These are phyloP conservation scores for Eptesicus fuscus DNA, from an alignment of 2,113 vertebrate genomes.

Conservation along the genomic window DNA sequence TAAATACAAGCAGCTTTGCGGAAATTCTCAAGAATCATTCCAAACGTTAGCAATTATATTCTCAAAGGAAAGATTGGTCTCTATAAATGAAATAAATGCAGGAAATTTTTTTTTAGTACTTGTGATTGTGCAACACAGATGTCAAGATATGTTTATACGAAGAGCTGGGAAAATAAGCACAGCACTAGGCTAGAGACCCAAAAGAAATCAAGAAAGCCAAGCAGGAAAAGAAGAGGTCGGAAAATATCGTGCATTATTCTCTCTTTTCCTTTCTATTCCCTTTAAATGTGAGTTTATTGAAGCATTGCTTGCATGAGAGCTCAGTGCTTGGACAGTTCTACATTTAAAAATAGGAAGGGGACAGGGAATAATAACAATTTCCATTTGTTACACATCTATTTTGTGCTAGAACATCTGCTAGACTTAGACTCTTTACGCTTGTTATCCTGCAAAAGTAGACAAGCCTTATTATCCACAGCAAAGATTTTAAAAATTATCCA, in stretches of 20 bases:
- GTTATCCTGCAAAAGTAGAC: not conserved
- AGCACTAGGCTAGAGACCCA: not conserved
- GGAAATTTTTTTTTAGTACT: conserved; percentile 5
- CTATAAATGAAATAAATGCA: conserved; percentile 54
- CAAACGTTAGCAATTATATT: conserved; percentile 65
- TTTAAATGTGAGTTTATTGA: not conserved
- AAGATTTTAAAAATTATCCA: not conserved
- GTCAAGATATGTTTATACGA: conserved; percentile 56
- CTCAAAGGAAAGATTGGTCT: conserved; percentile 54
- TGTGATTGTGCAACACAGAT: conserved; percentile 40
- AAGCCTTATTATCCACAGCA: not conserved
- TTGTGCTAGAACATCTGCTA: conserved; percentile 27
- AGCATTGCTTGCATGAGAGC: not conserved
- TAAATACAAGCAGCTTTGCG: conserved; percentile 65
- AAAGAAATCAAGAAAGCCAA: conserved; percentile 11
- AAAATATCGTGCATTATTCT: not conserved
- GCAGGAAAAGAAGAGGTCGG: not conserved
- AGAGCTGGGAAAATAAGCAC: conserved; percentile 45
- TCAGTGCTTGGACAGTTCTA: not conserved
- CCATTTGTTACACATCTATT: conserved; percentile 20
- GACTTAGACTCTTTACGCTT: not conserved
- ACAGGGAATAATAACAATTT: not conserved
- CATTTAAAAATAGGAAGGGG: not conserved
- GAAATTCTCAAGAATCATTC: conserved; percentile 52
- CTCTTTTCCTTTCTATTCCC: not conserved